Percentiles rank a stretch among this genome's conserved stretches.
Evolutionary conservation across 2,888 invertebrate genomes (phyloP).

Genomic region (Drosophila gaucha): DNA sequence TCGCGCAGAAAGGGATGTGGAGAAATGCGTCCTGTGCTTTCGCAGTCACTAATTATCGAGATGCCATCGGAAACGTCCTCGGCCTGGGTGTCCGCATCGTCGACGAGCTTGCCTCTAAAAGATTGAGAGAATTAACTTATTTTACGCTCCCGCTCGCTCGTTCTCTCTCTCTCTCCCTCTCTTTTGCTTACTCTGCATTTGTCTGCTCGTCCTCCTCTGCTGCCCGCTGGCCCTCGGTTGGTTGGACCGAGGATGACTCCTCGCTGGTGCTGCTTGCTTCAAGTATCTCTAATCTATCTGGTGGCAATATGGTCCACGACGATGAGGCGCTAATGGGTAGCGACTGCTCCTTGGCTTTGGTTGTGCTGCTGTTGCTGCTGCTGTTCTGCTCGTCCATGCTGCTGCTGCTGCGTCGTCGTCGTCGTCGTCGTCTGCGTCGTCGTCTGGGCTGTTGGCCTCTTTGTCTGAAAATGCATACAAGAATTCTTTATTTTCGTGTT

Average conservation of each 20-base stretch:
- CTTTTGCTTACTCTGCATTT: conserved; percentile 47
- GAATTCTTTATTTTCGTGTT: conserved; percentile 26
- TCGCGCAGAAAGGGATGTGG: conserved; percentile 78
- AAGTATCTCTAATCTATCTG: conserved; percentile 43
- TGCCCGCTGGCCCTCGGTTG: neutral
- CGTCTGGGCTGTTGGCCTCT: conserved; percentile 24
- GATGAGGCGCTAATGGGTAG: conserved; percentile 76
- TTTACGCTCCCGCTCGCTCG: neutral
- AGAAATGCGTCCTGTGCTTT: conserved; percentile 81
- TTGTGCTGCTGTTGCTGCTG: conserved; percentile 7
- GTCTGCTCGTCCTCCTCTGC: conserved; percentile 35
- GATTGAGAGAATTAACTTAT: neutral
- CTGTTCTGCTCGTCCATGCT: conserved; percentile 29
- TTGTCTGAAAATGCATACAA: conserved; percentile 26
- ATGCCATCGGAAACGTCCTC: conserved; percentile 84
- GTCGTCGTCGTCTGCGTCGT: neutral
- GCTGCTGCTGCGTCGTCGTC: conserved; percentile 6
- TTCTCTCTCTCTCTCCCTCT: neutral
- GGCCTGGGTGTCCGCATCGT: conserved; percentile 50
- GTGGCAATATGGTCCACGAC: conserved; percentile 82
- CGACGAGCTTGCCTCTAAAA: conserved; percentile 43
- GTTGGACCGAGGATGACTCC: neutral
- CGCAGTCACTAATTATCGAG: conserved; percentile 84
- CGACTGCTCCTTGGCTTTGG: conserved; percentile 46
- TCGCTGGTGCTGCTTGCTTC: conserved; percentile 17